Base-by-base conservation (phyloP, 2,797 vertebrate species). In the Knipowitschia caucasica region DNA sequence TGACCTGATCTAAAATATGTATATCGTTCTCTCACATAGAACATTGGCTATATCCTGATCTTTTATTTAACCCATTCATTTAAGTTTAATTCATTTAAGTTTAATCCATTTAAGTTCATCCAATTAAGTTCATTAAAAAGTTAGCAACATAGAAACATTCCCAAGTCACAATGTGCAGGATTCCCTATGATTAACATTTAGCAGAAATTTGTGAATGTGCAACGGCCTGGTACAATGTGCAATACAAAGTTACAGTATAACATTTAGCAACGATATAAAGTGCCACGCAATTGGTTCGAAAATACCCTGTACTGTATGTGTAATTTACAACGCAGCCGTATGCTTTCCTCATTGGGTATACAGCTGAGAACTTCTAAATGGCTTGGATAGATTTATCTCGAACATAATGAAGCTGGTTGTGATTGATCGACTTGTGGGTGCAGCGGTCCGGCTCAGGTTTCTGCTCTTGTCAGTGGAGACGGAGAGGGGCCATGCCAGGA, bases 401-500 rank as follows among this genome's bases (percentile, higher is more conserved):
- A 33, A 40, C 66, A 64, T 57, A 27, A 33, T 29, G 31, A 26
- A 61, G 42, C 62, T 67, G 35, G 46, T 52, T 57, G 42, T 15
- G 30, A 72, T 72, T 46, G 73, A 67, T 72, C 66, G 67, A 55
- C 47, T 64, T 40, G 34, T 62, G 42, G 55, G 63, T 27, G 27
- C 67, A 58, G 35, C 59, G 27, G 21, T 52, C 59, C 47, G 39
- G 6, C 59, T 56, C 26, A 11, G 35, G 42, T 57, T 62, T 52
- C 50, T 23, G 55, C 59, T 72, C 45, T 64, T 25, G 69, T 76
- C 64, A 39, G 9, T 69, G 67, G 65, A 60, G 56, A 67, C 56
- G 30, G 55, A 46, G 49, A 75, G 64, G 61, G 78, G 75, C 67
- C 70, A 73, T 69, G 77, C 71, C 59, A 78, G 64, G 54, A 55